These are phyloP conservation scores for Hemitrygon akajei DNA, from an alignment of 2,797 vertebrate species.

Conservation along the genomic window DNA sequence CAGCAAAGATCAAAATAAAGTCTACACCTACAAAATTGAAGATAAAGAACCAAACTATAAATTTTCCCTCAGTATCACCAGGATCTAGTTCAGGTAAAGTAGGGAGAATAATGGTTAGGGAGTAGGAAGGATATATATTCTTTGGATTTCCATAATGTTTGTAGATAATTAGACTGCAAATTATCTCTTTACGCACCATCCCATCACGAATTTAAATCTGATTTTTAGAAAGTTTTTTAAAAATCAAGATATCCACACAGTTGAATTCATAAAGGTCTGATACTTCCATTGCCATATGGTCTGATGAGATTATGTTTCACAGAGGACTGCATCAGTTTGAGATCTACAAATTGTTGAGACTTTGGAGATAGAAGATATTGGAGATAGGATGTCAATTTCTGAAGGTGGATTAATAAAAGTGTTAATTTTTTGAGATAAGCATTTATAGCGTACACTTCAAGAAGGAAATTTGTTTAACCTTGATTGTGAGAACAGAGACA, in stretches of 20 bases:
- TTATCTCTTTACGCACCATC: no score
- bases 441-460: no score
- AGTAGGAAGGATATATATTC: neutral
- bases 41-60: slow-evolving; percentile 70
- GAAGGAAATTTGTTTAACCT: no score
- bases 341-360: no score
- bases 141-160: neutral
- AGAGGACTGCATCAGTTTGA: no score
- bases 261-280: neutral
- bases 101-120: neutral
- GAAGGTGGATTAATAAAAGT: no score
- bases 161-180: neutral
- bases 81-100: slow-evolving; percentile 76
- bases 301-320: no score
- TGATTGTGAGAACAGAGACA: neutral
- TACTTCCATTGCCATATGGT: no score
- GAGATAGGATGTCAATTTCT: no score
- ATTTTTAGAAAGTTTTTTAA: neutral
- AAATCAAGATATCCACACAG: neutral
- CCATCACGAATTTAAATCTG: neutral
- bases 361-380: no score
- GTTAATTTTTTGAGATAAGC: no score
- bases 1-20: slow-evolving; percentile 50
- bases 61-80: slow-evolving; percentile 67
- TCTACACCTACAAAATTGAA: slow-evolving; percentile 56